Base-by-base conservation (phyloP, 2,113 vertebrate species). In the Phaethornis superciliosus region DNA sequence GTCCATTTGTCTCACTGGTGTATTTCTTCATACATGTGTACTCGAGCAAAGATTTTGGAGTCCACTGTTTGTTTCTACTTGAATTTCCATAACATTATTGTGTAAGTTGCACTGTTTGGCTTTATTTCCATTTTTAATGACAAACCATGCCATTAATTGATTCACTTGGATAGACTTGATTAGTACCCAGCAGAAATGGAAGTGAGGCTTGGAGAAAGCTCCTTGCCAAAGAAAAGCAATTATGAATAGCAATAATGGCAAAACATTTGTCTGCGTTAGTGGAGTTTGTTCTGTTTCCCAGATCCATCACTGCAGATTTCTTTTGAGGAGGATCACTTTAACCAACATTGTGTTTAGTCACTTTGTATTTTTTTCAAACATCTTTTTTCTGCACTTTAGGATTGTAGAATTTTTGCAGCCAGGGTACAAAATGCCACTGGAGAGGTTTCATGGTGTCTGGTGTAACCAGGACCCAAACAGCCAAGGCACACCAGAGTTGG, bases 31-130 rank as follows among this genome's bases (percentile, higher is more conserved):
- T 27, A 10, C 0, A 1, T 28, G 69, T 65, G n/a, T 17, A 6
- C 33, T 15, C 12, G 5, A 78, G 18, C 40, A 76, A 78, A 63
- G 26, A 24, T 32, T 71, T 90, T 81, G 35, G 42, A 80, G 13
- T 54, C 32, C 13, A 15, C 13, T 62, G 1, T 27, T 79, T 62
- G 11, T 26, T 74, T 63, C 51, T 74, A 11, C 26, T 69, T 82
- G 54, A 37, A 88, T 21, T 58, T 85, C 37, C 22, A 10, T 76
- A n/a, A 22, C n/a, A 6, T 47, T 51, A 49, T 16, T 82, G 49
- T 4, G 0, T 19, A 30, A 81, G 26, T 78, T 46, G 12, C 20
- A 5, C 6, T 52, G 8, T 58, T 54, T 28, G 28, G 0, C 1
- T 16, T 33, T 58, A 46, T 72, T 40, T 58, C 4, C 11, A 27